Evolutionary conservation across 2,797 vertebrate genomes (phyloP).

Genomic region (Malurus leucopterus): DNA sequence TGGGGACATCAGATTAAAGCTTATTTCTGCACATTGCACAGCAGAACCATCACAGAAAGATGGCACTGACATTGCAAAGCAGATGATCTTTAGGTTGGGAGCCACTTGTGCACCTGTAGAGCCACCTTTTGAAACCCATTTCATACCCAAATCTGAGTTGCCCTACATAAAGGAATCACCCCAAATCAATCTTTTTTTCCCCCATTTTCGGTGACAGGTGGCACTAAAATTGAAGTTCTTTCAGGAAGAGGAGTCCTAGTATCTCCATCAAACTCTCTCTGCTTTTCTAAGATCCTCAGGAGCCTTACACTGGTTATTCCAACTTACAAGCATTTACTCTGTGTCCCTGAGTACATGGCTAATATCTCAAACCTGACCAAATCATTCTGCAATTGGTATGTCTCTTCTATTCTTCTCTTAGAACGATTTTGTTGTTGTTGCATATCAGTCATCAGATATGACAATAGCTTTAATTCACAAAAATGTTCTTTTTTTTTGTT

Average conservation of each 20-base stretch:
- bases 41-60: background rate
- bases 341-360: background rate
- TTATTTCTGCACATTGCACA: background rate
- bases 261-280: background rate
- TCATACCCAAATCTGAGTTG: background rate
- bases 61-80: background rate
- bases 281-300: background rate
- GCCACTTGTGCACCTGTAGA: background rate
- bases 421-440: background rate
- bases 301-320: background rate
- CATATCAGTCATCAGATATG: background rate
- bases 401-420: background rate
- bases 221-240: background rate
- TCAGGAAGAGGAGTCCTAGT: background rate
- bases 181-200: background rate
- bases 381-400: background rate
- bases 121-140: background rate
- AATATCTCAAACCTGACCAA: background rate
- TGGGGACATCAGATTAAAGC: background rate
- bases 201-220: background rate
- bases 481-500: background rate
- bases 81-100: background rate
- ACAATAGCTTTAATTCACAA: background rate
- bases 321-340: background rate
- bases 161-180: background rate